Evolutionary conservation across 2,797 vertebrate genomes (phyloP), one percentile per base, ranked within the genome.

Genomic region (Peromyscus melanophrys): DNA sequence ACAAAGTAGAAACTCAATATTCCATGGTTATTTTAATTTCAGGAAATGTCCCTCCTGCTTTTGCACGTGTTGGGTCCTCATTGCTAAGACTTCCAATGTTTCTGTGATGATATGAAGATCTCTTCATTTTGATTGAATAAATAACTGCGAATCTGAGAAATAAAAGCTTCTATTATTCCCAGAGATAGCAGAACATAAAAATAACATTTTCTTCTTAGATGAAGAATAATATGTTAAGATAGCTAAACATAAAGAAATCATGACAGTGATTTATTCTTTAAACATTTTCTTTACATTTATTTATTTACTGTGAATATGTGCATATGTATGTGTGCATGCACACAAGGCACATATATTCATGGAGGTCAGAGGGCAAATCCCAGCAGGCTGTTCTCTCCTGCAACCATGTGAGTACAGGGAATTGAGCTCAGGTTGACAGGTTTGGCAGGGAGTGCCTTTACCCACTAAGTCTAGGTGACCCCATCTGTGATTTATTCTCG

Each of bases 191-290:
- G 16, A 91, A 90, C 11, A 83, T 67, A 77, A 83, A 83, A 27
- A 73, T 17, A 67, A 12, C 16, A 84, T 94, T 92, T 89, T 31
- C 21, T 92, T 69, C 29, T 84, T 96, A 10, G 65, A 83, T 57
- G 71, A 83, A 93, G 25, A n/a, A 83, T 29, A 75, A 37, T 90
- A 52, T 91, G 25, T 87, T 92, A 76, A 82, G 27, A 93, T 65
- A 93, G 29, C 92, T 61, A 86, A 96, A 75, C 61, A 78, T 77
- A 73, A 92, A 86, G 34, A 95, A 92, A 75, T 89, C 37, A 59
- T 80, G 43, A 9, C 9, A 40, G 52, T 29, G n/a, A 75, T 40
- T 88, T 73, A 29, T 57, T 55, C 14, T 87, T 57, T 40, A 71
- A 71, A 37, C 4, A 37, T 37, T 87, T 73, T 57, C 46, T 57